phyloP scores from a whole-genome alignment of 2,888 invertebrate species.

The Bruchidius siliquastri region DNA sequence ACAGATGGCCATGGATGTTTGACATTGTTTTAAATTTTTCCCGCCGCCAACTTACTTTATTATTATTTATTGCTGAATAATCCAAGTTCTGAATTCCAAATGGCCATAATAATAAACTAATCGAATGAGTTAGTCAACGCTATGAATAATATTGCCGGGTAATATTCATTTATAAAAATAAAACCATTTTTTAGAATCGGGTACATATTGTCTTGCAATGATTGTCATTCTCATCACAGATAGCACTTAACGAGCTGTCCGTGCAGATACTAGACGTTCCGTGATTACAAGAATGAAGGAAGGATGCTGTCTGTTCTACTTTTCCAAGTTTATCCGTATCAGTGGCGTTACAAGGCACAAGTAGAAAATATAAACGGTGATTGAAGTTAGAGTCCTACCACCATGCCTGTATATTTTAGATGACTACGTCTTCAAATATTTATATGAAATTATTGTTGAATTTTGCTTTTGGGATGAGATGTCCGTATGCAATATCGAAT shows the following conservation, averaged over 20 bases:
- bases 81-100: not conserved
- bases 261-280: not conserved
- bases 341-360: too few species aligned
- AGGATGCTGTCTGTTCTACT: not conserved
- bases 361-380: too few species aligned
- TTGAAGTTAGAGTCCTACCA: too few species aligned
- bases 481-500: too few species aligned
- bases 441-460: too few species aligned
- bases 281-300: not conserved
- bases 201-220: not conserved
- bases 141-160: not conserved
- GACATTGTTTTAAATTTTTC: slow-evolving; percentile 27
- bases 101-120: not conserved
- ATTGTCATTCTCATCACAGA: not conserved
- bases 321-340: too few species aligned
- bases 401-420: too few species aligned
- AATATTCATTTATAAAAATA: not conserved
- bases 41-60: slow-evolving; percentile 19
- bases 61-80: not conserved
- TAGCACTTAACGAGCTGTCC: too few species aligned
- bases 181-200: not conserved
- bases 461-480: too few species aligned
- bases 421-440: too few species aligned
- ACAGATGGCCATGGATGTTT: slow-evolving; percentile 25
- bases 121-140: not conserved